phyloP scores from a whole-genome alignment of 2,113 vertebrate species.

The Gnathochromis pfefferi region DNA sequence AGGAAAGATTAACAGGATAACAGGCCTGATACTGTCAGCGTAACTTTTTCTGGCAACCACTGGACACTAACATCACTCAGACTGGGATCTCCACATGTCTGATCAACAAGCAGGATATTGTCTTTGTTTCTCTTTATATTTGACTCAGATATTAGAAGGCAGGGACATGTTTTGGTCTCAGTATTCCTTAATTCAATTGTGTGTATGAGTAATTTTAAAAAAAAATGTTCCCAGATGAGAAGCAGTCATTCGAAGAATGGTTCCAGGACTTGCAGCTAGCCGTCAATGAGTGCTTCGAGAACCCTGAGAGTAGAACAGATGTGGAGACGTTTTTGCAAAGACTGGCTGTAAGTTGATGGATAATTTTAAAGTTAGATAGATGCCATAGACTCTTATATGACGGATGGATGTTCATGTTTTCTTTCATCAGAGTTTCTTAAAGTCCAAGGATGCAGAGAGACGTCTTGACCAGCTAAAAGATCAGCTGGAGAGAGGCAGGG shows the following conservation, averaged over 20 bases:
- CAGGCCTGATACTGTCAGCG: background rate
- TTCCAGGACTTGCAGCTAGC: constrained; percentile 78
- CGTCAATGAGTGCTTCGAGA: constrained; percentile 86
- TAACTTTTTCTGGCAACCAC: background rate
- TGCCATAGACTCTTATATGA: background rate
- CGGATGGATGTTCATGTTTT: background rate
- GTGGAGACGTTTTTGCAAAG: constrained; percentile 76
- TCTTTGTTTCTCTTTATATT: background rate
- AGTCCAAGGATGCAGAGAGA: constrained; percentile 73
- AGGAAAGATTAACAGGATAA: background rate
- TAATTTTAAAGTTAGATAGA: background rate
- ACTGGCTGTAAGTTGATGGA: constrained; percentile 70
- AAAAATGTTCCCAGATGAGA: constrained; percentile 71
- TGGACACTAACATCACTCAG: background rate
- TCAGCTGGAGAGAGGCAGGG: constrained; percentile 66
- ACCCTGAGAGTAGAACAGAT: constrained; percentile 71
- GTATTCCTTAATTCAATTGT: background rate
- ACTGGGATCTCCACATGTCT: rapidly evolving
- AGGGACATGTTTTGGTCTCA: rapidly evolving
- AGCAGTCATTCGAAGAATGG: constrained; percentile 81
- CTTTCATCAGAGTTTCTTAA: constrained; percentile 75
- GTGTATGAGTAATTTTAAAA: background rate
- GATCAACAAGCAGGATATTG: background rate
- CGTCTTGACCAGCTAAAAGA: constrained; percentile 75
- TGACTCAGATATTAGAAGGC: background rate